phyloP scores from a whole-genome alignment of 2,797 vertebrate species.

The Characodon lateralis region DNA sequence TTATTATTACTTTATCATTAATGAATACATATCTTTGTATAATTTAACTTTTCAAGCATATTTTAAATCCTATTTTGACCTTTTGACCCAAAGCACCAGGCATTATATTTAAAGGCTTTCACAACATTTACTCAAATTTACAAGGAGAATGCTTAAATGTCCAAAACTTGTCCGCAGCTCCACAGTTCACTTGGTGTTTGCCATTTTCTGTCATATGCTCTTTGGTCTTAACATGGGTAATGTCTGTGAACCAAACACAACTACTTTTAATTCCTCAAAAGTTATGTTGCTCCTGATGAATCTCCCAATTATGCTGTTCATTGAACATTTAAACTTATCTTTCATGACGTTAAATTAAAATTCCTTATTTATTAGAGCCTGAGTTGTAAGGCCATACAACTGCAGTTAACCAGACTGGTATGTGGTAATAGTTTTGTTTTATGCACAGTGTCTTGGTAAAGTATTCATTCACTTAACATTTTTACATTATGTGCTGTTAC shows the following conservation, averaged over 20 bases:
- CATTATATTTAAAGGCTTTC: conserved; percentile 1
- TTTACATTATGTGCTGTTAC: too few relatives aligned
- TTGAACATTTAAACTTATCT: too few relatives aligned
- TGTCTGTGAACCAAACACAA: too few relatives aligned
- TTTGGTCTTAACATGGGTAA: not conserved
- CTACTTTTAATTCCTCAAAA: too few relatives aligned
- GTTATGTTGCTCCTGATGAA: not conserved
- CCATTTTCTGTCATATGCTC: not conserved
- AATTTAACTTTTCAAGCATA: not conserved
- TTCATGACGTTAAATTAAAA: too few relatives aligned
- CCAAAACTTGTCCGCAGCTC: not conserved
- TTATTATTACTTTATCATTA: conserved; percentile 1
- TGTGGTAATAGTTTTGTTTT: too few relatives aligned
- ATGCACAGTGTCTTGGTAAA: too few relatives aligned
- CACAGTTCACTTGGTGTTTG: not conserved
- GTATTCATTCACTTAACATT: too few relatives aligned
- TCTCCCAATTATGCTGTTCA: not conserved
- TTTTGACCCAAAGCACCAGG: not conserved
- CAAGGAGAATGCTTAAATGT: not conserved
- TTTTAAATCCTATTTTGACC: not conserved
- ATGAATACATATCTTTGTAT: conserved; percentile 3
- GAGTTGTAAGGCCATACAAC: too few relatives aligned
- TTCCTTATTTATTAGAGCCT: too few relatives aligned
- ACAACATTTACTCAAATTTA: not conserved
- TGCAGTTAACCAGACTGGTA: too few relatives aligned